Conservation (phyloP, 35 echinoderm and acorn worm genomes). For the Eucidaris tribuloides region DNA sequence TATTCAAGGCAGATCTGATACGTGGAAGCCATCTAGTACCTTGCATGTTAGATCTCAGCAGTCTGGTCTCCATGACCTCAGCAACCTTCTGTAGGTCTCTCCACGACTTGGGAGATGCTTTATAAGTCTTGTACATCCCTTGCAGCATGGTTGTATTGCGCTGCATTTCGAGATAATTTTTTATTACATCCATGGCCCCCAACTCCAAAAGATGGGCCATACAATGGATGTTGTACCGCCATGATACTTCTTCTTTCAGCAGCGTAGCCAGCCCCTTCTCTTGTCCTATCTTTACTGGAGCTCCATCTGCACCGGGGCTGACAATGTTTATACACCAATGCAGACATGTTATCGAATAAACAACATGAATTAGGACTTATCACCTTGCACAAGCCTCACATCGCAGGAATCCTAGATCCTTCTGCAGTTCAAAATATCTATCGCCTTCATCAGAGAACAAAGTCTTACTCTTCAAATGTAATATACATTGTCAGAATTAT, state of each 20-base stretch:
- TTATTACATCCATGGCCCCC: background rate
- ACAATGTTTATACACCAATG: too few relatives aligned
- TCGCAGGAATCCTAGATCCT: too few relatives aligned
- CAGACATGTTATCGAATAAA: too few relatives aligned
- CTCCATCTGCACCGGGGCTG: conserved; percentile 18
- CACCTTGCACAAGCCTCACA: too few relatives aligned
- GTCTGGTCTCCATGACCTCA: background rate
- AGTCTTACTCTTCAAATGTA: too few relatives aligned
- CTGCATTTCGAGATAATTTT: background rate
- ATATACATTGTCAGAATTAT: too few relatives aligned
- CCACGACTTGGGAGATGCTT: background rate
- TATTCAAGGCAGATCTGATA: too few relatives aligned
- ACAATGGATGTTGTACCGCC: conserved; percentile 1
- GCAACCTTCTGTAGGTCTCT: background rate
- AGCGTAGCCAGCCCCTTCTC: background rate
- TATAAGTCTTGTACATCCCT: background rate
- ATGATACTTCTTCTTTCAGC: background rate
- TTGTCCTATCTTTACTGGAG: background rate
- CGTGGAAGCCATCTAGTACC: conserved; percentile 15
- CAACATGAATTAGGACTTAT: too few relatives aligned
- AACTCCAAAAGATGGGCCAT: conserved; percentile 21
- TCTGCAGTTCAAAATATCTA: too few relatives aligned
- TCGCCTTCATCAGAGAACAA: too few relatives aligned
- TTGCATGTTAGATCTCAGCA: background rate
- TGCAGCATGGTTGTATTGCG: background rate